Evolutionary conservation across 2,888 invertebrate species (phyloP).

Genomic region (Sinelater perroti): DNA sequence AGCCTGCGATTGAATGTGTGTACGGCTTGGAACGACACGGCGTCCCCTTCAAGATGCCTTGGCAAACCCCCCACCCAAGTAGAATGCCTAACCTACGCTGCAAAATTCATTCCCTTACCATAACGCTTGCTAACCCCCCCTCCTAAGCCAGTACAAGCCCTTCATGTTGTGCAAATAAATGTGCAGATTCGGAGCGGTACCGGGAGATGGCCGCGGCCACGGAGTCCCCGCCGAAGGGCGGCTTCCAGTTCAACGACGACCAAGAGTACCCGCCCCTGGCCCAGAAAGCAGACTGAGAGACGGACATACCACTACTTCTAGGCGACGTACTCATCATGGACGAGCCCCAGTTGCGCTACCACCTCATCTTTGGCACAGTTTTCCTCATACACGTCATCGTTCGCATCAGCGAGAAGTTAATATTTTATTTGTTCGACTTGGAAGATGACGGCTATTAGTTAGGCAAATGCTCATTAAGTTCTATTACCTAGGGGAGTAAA

Average conservation of each 20-base stretch:
- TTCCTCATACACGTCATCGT: conserved; percentile 55
- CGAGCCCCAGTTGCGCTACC: conserved; percentile 44
- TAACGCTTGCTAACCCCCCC: too few relatives aligned
- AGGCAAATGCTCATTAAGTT: background rate
- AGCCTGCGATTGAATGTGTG: too few relatives aligned
- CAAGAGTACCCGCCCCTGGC: conserved; percentile 85
- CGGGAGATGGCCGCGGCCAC: conserved; percentile 78
- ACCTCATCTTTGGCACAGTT: conserved; percentile 53
- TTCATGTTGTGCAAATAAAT: too few relatives aligned
- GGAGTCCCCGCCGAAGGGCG: conserved; percentile 72
- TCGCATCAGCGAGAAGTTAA: conserved; percentile 54
- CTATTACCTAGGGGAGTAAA: too few relatives aligned
- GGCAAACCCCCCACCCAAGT: too few relatives aligned
- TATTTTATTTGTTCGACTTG: conserved; percentile 53
- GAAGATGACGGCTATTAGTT: conserved; percentile 34
- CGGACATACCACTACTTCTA: conserved; percentile 38
- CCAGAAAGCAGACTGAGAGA: conserved; percentile 65
- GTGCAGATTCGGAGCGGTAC: conserved; percentile 76
- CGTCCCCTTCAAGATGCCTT: too few relatives aligned
- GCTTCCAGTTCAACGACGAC: conserved; percentile 82
- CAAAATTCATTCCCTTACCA: too few relatives aligned
- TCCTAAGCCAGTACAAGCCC: too few relatives aligned
- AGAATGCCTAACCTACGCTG: too few relatives aligned
- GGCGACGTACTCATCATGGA: conserved; percentile 39
- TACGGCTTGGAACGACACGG: too few relatives aligned